Evolutionary conservation across 2,797 vertebrate genomes (phyloP).

Genomic region (Taenioides sp.): DNA sequence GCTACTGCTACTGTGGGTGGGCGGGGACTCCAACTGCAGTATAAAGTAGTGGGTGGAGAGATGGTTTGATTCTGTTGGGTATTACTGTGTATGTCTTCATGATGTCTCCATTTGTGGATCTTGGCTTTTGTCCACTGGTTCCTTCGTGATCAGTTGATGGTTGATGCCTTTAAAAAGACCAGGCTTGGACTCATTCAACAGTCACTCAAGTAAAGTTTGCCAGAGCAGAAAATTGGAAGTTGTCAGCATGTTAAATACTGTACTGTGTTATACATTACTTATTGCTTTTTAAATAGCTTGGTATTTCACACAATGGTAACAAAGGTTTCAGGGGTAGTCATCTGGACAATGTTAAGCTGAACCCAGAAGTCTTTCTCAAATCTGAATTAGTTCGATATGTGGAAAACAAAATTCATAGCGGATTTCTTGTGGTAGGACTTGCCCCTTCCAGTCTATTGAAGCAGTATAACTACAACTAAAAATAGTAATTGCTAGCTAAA

Average conservation of each 20-base stretch:
- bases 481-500: too few relatives aligned
- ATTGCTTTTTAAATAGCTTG: background rate
- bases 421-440: too few relatives aligned
- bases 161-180: conserved; percentile 22
- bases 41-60: conserved; percentile 31
- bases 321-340: too few relatives aligned
- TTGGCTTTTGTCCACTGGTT: conserved; percentile 31
- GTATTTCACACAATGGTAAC: too few relatives aligned
- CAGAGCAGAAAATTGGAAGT: conserved; percentile 7
- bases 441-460: too few relatives aligned
- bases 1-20: conserved; percentile 44
- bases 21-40: conserved; percentile 43
- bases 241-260: conserved; percentile 23
- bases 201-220: conserved; percentile 12
- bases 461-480: too few relatives aligned
- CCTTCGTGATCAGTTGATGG: conserved; percentile 22
- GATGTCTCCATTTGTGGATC: conserved; percentile 24
- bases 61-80: conserved; percentile 31
- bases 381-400: too few relatives aligned
- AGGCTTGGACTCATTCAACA: conserved; percentile 25
- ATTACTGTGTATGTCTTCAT: conserved; percentile 32
- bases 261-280: too few relatives aligned
- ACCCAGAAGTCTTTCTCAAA: too few relatives aligned
- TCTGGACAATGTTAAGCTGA: too few relatives aligned
- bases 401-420: too few relatives aligned